Conservation (phyloP, 2,888 invertebrate species). For the Tromatobia lineatoria region DNA sequence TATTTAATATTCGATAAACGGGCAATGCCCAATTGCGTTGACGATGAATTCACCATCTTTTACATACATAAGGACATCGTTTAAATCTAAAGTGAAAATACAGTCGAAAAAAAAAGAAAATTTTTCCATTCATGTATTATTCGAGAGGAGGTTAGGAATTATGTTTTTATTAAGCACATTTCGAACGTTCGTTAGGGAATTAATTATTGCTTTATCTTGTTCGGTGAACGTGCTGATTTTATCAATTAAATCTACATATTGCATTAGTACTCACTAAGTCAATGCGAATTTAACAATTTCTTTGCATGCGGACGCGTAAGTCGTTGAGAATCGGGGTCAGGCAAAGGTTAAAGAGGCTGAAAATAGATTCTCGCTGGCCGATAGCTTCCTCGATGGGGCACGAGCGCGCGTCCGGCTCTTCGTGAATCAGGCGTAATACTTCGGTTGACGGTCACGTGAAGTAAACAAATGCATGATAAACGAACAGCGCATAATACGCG, state of each 20-base stretch:
- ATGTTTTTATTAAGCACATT: neutral
- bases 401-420: conserved; percentile 7
- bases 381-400: conserved; percentile 67
- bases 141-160: too few species aligned
- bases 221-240: neutral
- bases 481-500: neutral
- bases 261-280: neutral
- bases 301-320: conserved; percentile 23
- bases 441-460: conserved; percentile 22
- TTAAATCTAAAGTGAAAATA: too few species aligned
- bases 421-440: neutral
- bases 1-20: too few species aligned
- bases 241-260: neutral
- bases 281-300: conserved; percentile 18
- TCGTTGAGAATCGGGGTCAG: conserved; percentile 65
- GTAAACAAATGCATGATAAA: conserved; percentile 21
- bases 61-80: too few species aligned
- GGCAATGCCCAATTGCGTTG: too few species aligned
- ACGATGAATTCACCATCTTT: too few species aligned
- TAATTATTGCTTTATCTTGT: neutral
- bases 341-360: conserved; percentile 69
- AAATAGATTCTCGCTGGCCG: conserved; percentile 66
- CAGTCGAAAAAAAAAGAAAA: too few species aligned
- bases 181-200: neutral
- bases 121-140: too few species aligned